These are phyloP conservation scores for Tetragnatha versicolor DNA, from an alignment of 1,140 invertebrate genomes.

Conservation along the genomic window DNA sequence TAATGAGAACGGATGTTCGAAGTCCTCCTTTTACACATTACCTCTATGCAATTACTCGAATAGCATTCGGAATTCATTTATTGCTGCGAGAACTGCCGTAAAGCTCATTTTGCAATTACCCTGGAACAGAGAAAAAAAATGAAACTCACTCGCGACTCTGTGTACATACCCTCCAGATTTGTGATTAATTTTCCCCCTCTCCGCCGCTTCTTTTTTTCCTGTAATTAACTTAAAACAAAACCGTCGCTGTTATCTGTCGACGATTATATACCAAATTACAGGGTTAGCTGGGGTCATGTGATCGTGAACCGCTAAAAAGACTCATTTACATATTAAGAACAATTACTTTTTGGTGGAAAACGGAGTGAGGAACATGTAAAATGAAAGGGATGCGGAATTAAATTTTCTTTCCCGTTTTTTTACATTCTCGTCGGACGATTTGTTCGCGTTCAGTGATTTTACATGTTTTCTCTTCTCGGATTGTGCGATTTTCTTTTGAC, in stretches of 20 bases:
- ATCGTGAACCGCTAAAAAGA: conserved; percentile 9
- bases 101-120: not conserved
- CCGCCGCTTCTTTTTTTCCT: not conserved
- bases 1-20: too few relatives aligned
- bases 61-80: conserved; percentile 11
- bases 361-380: not conserved
- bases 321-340: conserved; percentile 51
- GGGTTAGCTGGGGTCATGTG: conserved; percentile 42
- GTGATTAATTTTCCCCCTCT: conserved; percentile 14
- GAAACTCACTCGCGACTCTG: too few relatives aligned
- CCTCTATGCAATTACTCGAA: conserved; percentile 22
- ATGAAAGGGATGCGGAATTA: conserved; percentile 3
- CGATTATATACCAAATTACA: conserved; percentile 51
- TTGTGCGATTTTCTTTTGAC: not conserved
- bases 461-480: not conserved
- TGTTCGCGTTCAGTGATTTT: not conserved
- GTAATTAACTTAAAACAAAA: conserved; percentile 50
- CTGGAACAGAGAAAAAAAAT: not conserved
- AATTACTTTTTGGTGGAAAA: conserved; percentile 37
- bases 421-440: not conserved
- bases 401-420: not conserved
- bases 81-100: conserved; percentile 8
- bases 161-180: not conserved
- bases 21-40: too few relatives aligned
- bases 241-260: conserved; percentile 12